phyloP scores from a whole-genome alignment of 2,888 invertebrate species.

The Iselma pallidipennis region DNA sequence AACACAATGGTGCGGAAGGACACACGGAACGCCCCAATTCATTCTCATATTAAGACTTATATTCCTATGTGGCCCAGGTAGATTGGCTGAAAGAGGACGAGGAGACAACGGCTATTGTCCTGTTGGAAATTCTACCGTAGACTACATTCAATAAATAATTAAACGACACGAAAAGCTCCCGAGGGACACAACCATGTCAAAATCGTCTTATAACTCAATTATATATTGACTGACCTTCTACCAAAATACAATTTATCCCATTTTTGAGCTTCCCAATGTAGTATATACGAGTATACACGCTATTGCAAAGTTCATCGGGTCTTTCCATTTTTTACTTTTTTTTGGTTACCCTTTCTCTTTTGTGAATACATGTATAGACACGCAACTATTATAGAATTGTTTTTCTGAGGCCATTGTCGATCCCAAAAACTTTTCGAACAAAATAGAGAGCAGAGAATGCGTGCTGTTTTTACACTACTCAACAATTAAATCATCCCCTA shows the following conservation, averaged over 20 bases:
- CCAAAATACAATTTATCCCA: not conserved
- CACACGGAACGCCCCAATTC: conserved; percentile 11
- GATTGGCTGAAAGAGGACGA: not conserved
- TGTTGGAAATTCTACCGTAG: not conserved
- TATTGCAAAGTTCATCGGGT: too few relatives aligned
- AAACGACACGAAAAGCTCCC: not conserved
- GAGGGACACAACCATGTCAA: not conserved
- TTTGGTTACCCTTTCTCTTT: too few relatives aligned
- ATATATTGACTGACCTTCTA: not conserved
- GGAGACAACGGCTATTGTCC: not conserved
- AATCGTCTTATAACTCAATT: not conserved
- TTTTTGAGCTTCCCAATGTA: not conserved
- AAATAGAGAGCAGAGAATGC: too few relatives aligned
- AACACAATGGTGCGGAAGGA: conserved; percentile 48
- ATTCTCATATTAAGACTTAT: conserved; percentile 10
- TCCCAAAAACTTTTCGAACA: too few relatives aligned
- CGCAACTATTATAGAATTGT: too few relatives aligned
- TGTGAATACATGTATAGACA: too few relatives aligned
- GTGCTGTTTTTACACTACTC: too few relatives aligned
- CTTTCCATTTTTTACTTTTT: too few relatives aligned
- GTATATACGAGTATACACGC: too few relatives aligned
- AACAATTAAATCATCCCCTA: too few relatives aligned
- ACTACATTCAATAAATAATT: conserved; percentile 1
- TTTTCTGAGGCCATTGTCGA: too few relatives aligned
- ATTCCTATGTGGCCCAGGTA: conserved; percentile 14